Evolutionary conservation across 1,140 invertebrate species (phyloP).

Genomic region (Lordiphosa stackelbergi): DNA sequence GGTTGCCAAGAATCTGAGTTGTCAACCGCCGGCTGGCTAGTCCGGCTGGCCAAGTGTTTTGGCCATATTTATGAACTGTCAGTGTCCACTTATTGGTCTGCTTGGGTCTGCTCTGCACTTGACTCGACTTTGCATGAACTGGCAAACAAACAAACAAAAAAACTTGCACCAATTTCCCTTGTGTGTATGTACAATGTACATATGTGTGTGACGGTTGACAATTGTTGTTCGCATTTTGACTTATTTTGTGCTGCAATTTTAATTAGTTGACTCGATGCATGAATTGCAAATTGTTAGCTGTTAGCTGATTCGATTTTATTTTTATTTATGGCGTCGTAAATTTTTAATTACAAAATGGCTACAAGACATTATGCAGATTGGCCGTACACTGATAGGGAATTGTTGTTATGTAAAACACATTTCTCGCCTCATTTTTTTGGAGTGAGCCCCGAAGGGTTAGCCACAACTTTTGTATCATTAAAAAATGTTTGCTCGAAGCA

Average conservation of each 20-base stretch:
- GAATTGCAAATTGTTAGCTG: slow-evolving; percentile 52
- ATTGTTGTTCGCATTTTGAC: slow-evolving; percentile 55
- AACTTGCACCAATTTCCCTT: slow-evolving; percentile 49
- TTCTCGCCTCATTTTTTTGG: slow-evolving; percentile 13
- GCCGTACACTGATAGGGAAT: slow-evolving; percentile 32
- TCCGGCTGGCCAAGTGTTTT: slow-evolving; percentile 45
- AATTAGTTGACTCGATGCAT: slow-evolving; percentile 55
- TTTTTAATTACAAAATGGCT: slow-evolving; percentile 66
- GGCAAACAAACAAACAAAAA: not conserved
- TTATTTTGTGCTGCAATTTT: slow-evolving; percentile 41
- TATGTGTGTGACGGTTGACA: slow-evolving; percentile 38
- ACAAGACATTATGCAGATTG: slow-evolving; percentile 63
- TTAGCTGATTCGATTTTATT: slow-evolving; percentile 15
- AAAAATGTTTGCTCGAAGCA: slow-evolving; percentile 1
- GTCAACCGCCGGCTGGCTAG: slow-evolving; percentile 23
- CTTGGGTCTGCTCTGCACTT: slow-evolving; percentile 36
- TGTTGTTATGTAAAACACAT: slow-evolving; percentile 43
- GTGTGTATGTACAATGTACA: slow-evolving; percentile 1
- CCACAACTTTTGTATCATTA: slow-evolving; percentile 8
- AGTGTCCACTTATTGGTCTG: slow-evolving; percentile 50
- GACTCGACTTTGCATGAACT: slow-evolving; percentile 56
- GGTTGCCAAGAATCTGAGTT: slow-evolving; percentile 49
- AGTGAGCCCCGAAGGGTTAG: slow-evolving; percentile 19
- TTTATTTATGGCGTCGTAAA: slow-evolving; percentile 61
- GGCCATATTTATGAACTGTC: slow-evolving; percentile 65